These are phyloP conservation scores for Stenolophus ochropezus DNA, from an alignment of 2,888 invertebrate species.

Conservation along the genomic window DNA sequence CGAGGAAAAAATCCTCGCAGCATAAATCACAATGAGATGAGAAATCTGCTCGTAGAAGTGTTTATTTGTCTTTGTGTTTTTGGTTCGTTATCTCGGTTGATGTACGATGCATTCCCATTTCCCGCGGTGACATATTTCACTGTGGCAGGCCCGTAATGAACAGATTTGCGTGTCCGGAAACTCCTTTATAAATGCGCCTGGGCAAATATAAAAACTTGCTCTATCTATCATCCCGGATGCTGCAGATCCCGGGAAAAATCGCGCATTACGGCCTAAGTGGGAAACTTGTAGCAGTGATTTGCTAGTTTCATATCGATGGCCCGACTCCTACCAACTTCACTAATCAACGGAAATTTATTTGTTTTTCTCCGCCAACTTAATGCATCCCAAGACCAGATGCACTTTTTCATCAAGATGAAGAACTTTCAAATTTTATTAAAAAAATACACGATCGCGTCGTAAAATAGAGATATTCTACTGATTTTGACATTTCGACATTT, in stretches of 20 bases:
- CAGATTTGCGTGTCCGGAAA: conserved; percentile 43
- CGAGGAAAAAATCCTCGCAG: background rate
- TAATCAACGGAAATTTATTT: conserved; percentile 3
- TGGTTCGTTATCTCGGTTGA: background rate
- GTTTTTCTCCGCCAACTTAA: background rate
- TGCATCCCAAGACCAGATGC: background rate
- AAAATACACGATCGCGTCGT: too few relatives aligned
- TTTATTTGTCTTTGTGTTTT: background rate
- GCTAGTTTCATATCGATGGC: conserved; percentile 34
- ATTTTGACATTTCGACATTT: too few relatives aligned
- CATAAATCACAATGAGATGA: background rate
- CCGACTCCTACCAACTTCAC: background rate
- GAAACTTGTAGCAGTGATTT: conserved; percentile 40
- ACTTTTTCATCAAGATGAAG: background rate
- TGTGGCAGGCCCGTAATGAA: conserved; percentile 7
- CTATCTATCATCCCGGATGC: conserved; percentile 33
- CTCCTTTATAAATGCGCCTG: conserved; percentile 25
- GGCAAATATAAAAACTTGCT: conserved; percentile 42
- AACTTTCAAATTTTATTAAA: too few relatives aligned
- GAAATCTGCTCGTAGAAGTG: background rate
- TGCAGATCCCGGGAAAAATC: conserved; percentile 27
- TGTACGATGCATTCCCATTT: conserved; percentile 7
- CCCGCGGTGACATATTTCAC: conserved; percentile 22
- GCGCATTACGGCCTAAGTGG: conserved; percentile 28
- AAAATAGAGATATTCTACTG: too few relatives aligned